These are phyloP conservation scores for Aquatica leii DNA, from an alignment of 2,888 invertebrate genomes.

Conservation along the genomic window DNA sequence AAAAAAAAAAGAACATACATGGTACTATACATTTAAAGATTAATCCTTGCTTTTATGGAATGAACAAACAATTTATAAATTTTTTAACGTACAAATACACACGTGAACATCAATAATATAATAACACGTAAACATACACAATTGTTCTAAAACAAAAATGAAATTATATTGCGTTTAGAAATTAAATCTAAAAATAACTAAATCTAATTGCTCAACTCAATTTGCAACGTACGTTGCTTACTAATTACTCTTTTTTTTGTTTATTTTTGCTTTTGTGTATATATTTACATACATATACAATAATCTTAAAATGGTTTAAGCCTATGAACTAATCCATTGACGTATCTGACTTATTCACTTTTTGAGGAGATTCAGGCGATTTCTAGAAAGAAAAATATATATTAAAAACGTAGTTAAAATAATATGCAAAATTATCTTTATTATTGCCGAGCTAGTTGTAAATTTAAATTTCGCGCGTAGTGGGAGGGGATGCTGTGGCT, in stretches of 20 bases:
- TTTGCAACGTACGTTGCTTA: conserved; percentile 22
- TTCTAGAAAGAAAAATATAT: conserved; percentile 49
- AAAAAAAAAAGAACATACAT: conserved; percentile 24
- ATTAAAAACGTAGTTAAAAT: too few relatives aligned
- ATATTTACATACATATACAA: conserved; percentile 40
- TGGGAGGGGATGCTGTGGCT: too few relatives aligned
- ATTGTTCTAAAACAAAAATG: background rate
- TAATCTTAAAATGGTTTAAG: conserved; percentile 14
- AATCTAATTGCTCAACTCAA: too few relatives aligned
- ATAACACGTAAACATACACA: conserved; percentile 5
- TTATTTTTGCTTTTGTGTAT: conserved; percentile 26
- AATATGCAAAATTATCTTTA: too few relatives aligned
- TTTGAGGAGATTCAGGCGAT: conserved; percentile 53
- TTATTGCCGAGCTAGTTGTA: too few relatives aligned
- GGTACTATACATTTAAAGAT: conserved; percentile 17
- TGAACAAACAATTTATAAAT: conserved; percentile 26
- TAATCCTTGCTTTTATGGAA: conserved; percentile 26
- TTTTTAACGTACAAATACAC: conserved; percentile 9
- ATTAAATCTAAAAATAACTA: conserved; percentile 3
- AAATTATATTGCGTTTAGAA: background rate
- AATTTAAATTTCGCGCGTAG: too few relatives aligned
- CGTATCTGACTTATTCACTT: conserved; percentile 53
- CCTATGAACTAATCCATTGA: conserved; percentile 46
- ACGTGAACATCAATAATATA: conserved; percentile 11
- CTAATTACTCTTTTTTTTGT: background rate